Conservation (phyloP, 2,888 invertebrate species). For the Sceliomorpha sp. region DNA sequence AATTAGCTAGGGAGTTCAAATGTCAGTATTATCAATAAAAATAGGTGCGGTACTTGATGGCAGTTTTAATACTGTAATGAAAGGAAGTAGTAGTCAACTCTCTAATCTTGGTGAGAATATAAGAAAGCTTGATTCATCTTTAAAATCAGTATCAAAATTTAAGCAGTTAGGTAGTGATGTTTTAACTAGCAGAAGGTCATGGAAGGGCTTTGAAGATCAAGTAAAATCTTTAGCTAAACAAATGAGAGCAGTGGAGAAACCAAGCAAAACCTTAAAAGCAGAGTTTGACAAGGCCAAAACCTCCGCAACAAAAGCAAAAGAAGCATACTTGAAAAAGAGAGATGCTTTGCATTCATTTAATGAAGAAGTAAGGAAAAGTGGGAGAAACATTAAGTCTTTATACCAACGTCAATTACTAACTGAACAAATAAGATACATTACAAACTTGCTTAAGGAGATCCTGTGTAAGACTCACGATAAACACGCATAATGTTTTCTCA, state of each 20-base stretch:
- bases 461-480: too few relatives aligned
- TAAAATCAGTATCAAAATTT: conserved; percentile 13
- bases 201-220: conserved; percentile 3
- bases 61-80: conserved; percentile 11
- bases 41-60: conserved; percentile 5
- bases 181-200: not conserved
- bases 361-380: conserved; percentile 8
- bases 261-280: conserved; percentile 6
- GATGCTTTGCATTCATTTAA: conserved; percentile 2
- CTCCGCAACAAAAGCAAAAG: conserved; percentile 10
- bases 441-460: too few relatives aligned
- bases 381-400: conserved; percentile 9
- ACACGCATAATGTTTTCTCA: too few relatives aligned
- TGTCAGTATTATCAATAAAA: conserved; percentile 7
- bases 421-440: too few relatives aligned
- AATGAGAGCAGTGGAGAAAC: not conserved
- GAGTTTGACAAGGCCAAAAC: conserved; percentile 7
- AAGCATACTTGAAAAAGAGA: conserved; percentile 7
- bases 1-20: not conserved
- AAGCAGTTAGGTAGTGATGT: conserved; percentile 3
- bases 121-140: conserved; percentile 7
- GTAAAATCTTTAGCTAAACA: conserved; percentile 3
- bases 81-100: conserved; percentile 7
- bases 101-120: conserved; percentile 2
- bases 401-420: too few relatives aligned